A percentile compares a stretch with the other conserved stretches of the same genome.
Conservation (phyloP, 2,797 vertebrate genomes). For the Typhlichthys subterraneus region DNA sequence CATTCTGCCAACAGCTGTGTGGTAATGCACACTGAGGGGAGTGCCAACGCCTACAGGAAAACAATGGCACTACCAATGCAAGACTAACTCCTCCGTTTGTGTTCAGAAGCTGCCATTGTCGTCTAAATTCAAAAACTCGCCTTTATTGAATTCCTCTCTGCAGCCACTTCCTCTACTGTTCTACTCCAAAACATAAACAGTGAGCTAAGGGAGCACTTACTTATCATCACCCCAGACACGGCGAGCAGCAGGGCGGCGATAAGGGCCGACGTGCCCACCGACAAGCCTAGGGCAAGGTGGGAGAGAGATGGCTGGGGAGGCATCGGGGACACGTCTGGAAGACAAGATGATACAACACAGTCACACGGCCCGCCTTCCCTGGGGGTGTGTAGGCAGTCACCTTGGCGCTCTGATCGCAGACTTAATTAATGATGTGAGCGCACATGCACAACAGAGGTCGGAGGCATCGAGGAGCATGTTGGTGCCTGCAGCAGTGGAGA, state of each 20-base stretch:
- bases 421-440: constrained; percentile 75
- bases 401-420: constrained; percentile 44
- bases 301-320: constrained; percentile 77
- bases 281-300: constrained; percentile 89
- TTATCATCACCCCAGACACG: constrained; percentile 97
- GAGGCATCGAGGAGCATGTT: constrained; percentile 50
- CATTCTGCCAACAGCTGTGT: too few relatives aligned
- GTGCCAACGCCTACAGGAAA: too few relatives aligned
- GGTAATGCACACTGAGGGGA: too few relatives aligned
- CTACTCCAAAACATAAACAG: too few relatives aligned
- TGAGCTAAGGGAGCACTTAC: constrained; percentile 74
- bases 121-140: too few relatives aligned
- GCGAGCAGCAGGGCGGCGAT: constrained; percentile 93
- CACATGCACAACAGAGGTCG: constrained; percentile 64
- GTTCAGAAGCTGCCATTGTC: too few relatives aligned
- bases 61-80: too few relatives aligned
- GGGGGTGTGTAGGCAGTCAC: constrained; percentile 63
- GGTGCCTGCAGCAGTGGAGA: constrained; percentile 30
- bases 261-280: constrained; percentile 92
- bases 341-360: constrained; percentile 46
- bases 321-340: constrained; percentile 44
- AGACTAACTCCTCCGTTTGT: too few relatives aligned
- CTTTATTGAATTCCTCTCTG: too few relatives aligned
- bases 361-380: constrained; percentile 27
- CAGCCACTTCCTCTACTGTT: too few relatives aligned